Percentiles rank a stretch among this genome's conserved stretches.
Conservation (phyloP, 2,888 invertebrate genomes). For the Aleiodes leptofemur region DNA sequence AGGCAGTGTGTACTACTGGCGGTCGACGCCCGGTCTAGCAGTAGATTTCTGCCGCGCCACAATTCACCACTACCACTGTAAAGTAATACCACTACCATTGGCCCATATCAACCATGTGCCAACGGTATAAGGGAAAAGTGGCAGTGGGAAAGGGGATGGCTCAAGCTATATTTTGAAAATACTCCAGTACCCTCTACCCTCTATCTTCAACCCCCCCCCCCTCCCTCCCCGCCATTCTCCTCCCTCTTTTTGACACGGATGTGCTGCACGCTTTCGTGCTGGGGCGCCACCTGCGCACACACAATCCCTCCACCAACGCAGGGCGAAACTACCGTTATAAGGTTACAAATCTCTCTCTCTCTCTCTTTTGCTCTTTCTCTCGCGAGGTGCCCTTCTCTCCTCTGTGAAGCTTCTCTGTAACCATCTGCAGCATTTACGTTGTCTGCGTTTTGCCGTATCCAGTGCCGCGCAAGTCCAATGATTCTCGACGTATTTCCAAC, state of each 20-base stretch:
- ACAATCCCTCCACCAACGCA: slow-evolving; percentile 22
- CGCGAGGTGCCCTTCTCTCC: background rate
- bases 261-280: slow-evolving; percentile 28
- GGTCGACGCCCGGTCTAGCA: slow-evolving; percentile 72
- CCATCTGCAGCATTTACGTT: slow-evolving; percentile 39
- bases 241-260: slow-evolving; percentile 31
- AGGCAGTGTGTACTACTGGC: slow-evolving; percentile 70
- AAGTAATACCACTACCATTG: slow-evolving; percentile 47
- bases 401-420: background rate
- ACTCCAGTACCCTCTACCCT: slow-evolving; percentile 45
- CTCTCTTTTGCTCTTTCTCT: background rate
- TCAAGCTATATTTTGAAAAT: slow-evolving; percentile 37
- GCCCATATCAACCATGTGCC: slow-evolving; percentile 53
- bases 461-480: slow-evolving; percentile 21
- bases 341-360: slow-evolving; percentile 44
- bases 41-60: slow-evolving; percentile 51
- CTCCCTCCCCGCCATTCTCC: too few species aligned
- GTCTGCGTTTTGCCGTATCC: background rate
- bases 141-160: slow-evolving; percentile 50
- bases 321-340: slow-evolving; percentile 44
- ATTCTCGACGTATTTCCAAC: slow-evolving; percentile 27
- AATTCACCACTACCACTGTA: slow-evolving; percentile 56
- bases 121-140: slow-evolving; percentile 46
- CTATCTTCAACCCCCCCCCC: slow-evolving; percentile 31
- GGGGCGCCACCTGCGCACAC: slow-evolving; percentile 54